Conservation (phyloP, 2,113 vertebrate species). For the Scartelaos histophorus region DNA sequence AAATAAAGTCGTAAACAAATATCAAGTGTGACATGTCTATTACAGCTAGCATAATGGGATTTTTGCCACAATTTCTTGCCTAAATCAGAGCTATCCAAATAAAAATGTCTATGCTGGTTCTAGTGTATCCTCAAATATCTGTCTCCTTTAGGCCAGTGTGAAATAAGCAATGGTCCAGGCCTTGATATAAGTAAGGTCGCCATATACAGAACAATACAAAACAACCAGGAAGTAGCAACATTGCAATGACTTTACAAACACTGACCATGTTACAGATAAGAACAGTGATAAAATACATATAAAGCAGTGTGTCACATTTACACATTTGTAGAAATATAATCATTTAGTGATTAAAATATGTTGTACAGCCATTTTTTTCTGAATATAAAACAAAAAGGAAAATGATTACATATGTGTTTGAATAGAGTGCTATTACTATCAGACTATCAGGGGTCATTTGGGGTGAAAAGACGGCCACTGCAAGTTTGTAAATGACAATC, state of each 20-base stretch:
- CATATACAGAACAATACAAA: slow-evolving; percentile 30
- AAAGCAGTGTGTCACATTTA: slow-evolving; percentile 18
- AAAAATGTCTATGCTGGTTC: slow-evolving; percentile 22
- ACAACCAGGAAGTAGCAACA: slow-evolving; percentile 38
- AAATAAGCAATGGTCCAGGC: slow-evolving; percentile 51
- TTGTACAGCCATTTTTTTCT: no score
- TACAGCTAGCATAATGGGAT: slow-evolving; percentile 15
- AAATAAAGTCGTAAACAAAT: background rate
- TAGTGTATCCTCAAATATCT: slow-evolving; percentile 36
- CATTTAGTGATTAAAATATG: no score
- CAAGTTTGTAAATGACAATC: no score
- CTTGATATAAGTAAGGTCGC: slow-evolving; percentile 56
- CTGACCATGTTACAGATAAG: slow-evolving; percentile 26
- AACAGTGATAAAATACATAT: slow-evolving; percentile 16
- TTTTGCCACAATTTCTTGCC: slow-evolving; percentile 14
- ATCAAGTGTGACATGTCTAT: slow-evolving; percentile 9
- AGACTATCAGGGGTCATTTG: no score
- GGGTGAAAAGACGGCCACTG: no score
- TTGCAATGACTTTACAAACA: slow-evolving; percentile 46
- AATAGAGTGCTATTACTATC: no score
- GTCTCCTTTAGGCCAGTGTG: slow-evolving; percentile 39
- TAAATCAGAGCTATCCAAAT: slow-evolving; percentile 28
- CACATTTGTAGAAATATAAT: background rate
- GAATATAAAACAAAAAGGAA: no score
- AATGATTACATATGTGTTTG: no score